Conservation (phyloP, 35 echinoderm and acorn worm genomes). For the Strongylocentrotus purpuratus region DNA sequence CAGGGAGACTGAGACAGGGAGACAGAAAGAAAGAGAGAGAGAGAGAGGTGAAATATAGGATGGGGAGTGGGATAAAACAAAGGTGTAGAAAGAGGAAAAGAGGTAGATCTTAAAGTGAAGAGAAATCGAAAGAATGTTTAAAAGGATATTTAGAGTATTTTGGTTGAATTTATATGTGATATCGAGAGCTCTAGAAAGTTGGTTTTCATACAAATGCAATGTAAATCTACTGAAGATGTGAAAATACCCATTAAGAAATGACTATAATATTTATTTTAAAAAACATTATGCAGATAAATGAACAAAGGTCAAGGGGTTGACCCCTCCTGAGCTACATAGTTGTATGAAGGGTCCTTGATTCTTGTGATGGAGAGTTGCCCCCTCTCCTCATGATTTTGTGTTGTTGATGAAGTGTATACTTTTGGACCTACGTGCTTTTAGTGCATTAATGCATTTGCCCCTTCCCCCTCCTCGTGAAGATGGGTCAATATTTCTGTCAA, state of each 20-base stretch:
- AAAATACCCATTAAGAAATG: background rate
- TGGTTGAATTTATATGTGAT: background rate
- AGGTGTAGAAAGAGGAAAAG: background rate
- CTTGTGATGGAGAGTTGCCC: no score
- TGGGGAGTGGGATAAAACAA: background rate
- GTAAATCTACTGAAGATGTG: background rate
- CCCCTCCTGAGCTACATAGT: no score
- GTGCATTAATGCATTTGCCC: background rate
- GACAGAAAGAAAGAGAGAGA: background rate
- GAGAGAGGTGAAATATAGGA: background rate
- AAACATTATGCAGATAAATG: no score
- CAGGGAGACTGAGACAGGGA: background rate
- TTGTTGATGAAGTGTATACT: background rate
- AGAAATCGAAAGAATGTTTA: background rate
- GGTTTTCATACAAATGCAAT: background rate
- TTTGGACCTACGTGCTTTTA: background rate
- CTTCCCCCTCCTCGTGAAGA: background rate
- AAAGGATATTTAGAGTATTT: background rate
- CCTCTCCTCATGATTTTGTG: no score
- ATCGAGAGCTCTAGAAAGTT: background rate
- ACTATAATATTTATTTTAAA: no score
- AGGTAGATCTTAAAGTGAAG: background rate
- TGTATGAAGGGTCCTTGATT: no score
- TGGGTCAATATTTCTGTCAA: background rate
- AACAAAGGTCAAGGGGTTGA: no score